phyloP scores from a whole-genome alignment of 2,888 invertebrate species.

The Drosophila mulleri region DNA sequence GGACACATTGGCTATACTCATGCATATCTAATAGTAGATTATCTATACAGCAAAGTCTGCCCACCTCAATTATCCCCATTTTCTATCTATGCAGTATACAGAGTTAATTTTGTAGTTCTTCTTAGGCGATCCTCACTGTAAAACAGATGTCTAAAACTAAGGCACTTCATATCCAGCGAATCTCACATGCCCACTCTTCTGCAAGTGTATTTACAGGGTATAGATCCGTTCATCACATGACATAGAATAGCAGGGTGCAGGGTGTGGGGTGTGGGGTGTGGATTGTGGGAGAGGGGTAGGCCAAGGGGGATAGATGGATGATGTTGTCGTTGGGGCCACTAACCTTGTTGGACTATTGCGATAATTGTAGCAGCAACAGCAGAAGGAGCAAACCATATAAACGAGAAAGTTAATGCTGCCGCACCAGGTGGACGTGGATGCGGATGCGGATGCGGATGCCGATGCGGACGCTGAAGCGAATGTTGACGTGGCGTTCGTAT shows the following conservation, averaged over 20 bases:
- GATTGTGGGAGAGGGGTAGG: not conserved
- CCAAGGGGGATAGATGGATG: not conserved
- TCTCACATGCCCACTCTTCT: not conserved
- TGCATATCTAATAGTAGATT: no score
- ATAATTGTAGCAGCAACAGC: slow-evolving; percentile 83
- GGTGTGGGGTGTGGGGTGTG: not conserved
- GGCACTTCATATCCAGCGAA: no score
- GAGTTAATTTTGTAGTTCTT: not conserved
- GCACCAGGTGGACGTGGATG: slow-evolving; percentile 77
- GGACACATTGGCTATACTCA: not conserved
- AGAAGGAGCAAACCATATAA: slow-evolving; percentile 84
- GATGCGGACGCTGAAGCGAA: slow-evolving; percentile 35
- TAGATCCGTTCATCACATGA: not conserved
- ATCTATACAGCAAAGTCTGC: not conserved
- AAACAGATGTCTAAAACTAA: no score
- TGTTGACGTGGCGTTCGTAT: slow-evolving; percentile 37
- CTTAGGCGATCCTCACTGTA: not conserved
- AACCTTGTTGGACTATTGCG: slow-evolving; percentile 83
- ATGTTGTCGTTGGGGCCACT: slow-evolving; percentile 32
- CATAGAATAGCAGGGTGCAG: not conserved
- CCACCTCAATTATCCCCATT: not conserved
- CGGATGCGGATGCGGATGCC: slow-evolving; percentile 29
- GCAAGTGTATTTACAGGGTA: slow-evolving; percentile 4
- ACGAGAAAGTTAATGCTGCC: slow-evolving; percentile 82
- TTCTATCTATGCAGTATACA: not conserved